Percentiles rank a stretch among this genome's conserved stretches.
These are phyloP conservation scores for Dunckerocampus dactyliophorus DNA, from an alignment of 2,113 vertebrate species.

Conservation along the genomic window DNA sequence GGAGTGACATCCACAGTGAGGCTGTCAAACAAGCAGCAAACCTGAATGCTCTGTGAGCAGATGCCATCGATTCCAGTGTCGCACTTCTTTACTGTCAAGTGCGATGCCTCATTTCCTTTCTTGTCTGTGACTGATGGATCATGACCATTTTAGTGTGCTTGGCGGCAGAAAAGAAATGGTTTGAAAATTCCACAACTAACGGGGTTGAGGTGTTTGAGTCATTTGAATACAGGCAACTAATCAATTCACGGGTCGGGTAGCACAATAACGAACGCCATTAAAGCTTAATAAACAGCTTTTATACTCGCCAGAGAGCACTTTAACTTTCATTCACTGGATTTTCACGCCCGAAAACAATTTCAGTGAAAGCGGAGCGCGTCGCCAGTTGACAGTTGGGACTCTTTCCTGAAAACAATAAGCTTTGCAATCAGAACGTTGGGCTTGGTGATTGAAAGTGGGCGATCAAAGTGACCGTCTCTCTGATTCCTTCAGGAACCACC, in stretches of 20 bases:
- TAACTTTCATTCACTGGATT: no score
- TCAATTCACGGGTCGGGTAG: background rate
- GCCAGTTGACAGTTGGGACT: background rate
- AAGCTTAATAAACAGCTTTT: background rate
- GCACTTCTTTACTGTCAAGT: no score
- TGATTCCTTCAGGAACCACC: constrained; percentile 80
- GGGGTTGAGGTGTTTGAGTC: background rate
- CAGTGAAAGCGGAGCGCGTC: background rate
- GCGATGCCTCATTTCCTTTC: no score
- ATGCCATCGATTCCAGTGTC: no score
- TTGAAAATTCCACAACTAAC: background rate
- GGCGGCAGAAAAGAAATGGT: no score
- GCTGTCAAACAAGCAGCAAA: no score
- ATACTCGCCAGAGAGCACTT: background rate
- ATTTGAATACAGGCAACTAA: background rate
- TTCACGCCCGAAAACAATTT: no score
- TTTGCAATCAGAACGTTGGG: background rate
- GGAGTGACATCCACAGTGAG: background rate
- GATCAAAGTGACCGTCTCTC: background rate
- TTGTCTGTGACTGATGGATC: no score
- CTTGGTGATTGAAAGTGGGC: no score
- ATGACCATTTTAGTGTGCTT: no score
- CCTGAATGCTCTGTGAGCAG: no score
- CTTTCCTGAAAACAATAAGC: background rate
- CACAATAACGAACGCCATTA: background rate